Evolutionary conservation across 1,140 invertebrate genomes (phyloP).

Genomic region (Drosophila tani): DNA sequence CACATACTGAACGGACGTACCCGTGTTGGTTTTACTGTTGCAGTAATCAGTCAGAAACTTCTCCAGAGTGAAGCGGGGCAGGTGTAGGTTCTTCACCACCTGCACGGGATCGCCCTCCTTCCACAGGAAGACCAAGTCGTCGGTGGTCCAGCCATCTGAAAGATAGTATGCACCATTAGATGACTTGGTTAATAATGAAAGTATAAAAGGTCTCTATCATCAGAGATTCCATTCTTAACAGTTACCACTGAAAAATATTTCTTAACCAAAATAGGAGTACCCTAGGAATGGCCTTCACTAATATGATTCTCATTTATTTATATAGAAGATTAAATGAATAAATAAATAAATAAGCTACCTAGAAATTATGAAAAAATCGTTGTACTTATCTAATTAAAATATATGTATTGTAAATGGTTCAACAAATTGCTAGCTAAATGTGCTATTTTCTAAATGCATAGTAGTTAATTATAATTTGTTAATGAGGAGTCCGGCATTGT

Average conservation of each 20-base stretch:
- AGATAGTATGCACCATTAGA: constrained; percentile 1
- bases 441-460: too few relatives aligned
- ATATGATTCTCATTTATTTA: too few relatives aligned
- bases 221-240: background rate
- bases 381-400: too few relatives aligned
- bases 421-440: too few relatives aligned
- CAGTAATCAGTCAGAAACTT: constrained; percentile 97
- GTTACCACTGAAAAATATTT: background rate
- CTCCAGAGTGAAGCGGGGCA: constrained; percentile 96
- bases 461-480: too few relatives aligned
- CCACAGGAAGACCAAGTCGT: constrained; percentile 97
- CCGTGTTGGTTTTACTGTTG: constrained; percentile 98
- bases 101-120: constrained; percentile 97
- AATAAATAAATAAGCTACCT: too few relatives aligned
- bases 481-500: too few relatives aligned
- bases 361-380: too few relatives aligned
- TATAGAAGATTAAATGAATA: too few relatives aligned
- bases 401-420: too few relatives aligned
- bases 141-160: constrained; percentile 97
- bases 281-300: too few relatives aligned
- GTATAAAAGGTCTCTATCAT: too few relatives aligned
- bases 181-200: background rate
- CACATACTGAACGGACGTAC: constrained; percentile 86
- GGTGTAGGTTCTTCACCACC: constrained; percentile 95
- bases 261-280: background rate